Evolutionary conservation across 2,888 invertebrate genomes (phyloP).

Genomic region (Pristionchus arcanus): DNA sequence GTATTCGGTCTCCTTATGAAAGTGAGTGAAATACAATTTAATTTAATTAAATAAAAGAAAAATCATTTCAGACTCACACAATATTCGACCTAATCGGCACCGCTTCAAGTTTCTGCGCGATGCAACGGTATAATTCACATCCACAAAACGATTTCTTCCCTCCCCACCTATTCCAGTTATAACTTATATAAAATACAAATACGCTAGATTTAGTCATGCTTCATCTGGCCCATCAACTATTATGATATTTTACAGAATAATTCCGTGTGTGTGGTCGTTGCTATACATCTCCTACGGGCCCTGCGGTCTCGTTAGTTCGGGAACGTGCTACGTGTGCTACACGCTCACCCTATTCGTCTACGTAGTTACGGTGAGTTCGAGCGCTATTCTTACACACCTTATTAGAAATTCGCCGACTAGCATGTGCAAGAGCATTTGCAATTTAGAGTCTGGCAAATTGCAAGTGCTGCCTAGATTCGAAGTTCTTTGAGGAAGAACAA

Average conservation of each 20-base stretch:
- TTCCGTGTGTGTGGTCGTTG: slow-evolving; percentile 24
- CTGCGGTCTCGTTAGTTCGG: background rate
- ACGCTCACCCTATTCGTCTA: background rate
- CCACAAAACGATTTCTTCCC: too few relatives aligned
- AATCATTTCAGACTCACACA: slow-evolving; percentile 13
- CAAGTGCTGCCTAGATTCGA: too few relatives aligned
- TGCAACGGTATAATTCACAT: slow-evolving; percentile 17
- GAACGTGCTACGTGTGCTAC: slow-evolving; percentile 3
- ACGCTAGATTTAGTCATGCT: too few relatives aligned
- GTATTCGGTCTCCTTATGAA: background rate
- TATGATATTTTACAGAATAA: slow-evolving; percentile 25
- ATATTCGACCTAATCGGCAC: slow-evolving; percentile 28
- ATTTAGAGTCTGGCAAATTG: too few relatives aligned
- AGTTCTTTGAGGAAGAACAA: too few relatives aligned
- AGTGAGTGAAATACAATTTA: background rate
- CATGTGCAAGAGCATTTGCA: too few relatives aligned
- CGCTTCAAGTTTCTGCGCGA: background rate
- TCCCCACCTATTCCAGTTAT: too few relatives aligned
- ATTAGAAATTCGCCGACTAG: too few relatives aligned
- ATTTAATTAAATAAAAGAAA: background rate
- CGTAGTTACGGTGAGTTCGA: background rate
- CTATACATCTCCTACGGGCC: slow-evolving; percentile 52
- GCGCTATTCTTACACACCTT: too few relatives aligned
- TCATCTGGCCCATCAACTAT: too few relatives aligned
- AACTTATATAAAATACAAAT: too few relatives aligned